Evolutionary conservation across 2,888 invertebrate species (phyloP).

Genomic region (Lottia scabra): DNA sequence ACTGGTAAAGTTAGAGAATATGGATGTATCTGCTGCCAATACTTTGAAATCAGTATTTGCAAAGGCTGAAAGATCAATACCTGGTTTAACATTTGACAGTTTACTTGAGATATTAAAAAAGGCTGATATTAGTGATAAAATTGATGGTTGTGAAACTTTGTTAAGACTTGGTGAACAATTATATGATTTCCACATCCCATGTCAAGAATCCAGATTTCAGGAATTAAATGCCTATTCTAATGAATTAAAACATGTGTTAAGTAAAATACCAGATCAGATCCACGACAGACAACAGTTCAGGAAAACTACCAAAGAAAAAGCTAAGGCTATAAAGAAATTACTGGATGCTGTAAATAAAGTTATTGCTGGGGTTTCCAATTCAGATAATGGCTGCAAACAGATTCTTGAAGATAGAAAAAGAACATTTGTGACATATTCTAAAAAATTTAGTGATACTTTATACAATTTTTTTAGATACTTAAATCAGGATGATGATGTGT

Average conservation of each 20-base stretch:
- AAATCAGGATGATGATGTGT: slow-evolving; percentile 98
- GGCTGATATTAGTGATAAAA: slow-evolving; percentile 76
- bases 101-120: slow-evolving; percentile 88
- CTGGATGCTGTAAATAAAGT: slow-evolving; percentile 67
- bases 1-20: slow-evolving; percentile 72
- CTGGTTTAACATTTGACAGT: slow-evolving; percentile 92
- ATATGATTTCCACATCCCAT: slow-evolving; percentile 88
- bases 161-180: slow-evolving; percentile 72
- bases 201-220: slow-evolving; percentile 95
- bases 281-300: slow-evolving; percentile 97
- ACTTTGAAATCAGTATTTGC: slow-evolving; percentile 89
- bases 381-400: slow-evolving; percentile 62
- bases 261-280: slow-evolving; percentile 99
- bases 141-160: slow-evolving; percentile 95
- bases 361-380: slow-evolving; percentile 47
- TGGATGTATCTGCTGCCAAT: slow-evolving; percentile 90
- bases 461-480: slow-evolving; percentile 97
- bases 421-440: slow-evolving; percentile 99
- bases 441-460: slow-evolving; percentile 97
- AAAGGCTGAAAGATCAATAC: slow-evolving; percentile 88
- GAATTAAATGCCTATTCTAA: slow-evolving; percentile 94
- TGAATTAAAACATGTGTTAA: slow-evolving; percentile 93
- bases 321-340: slow-evolving; percentile 65
- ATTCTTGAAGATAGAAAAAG: slow-evolving; percentile 93
- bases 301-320: slow-evolving; percentile 90